Base-by-base conservation (phyloP, 2,888 invertebrate species). In the Congeria kusceri region DNA sequence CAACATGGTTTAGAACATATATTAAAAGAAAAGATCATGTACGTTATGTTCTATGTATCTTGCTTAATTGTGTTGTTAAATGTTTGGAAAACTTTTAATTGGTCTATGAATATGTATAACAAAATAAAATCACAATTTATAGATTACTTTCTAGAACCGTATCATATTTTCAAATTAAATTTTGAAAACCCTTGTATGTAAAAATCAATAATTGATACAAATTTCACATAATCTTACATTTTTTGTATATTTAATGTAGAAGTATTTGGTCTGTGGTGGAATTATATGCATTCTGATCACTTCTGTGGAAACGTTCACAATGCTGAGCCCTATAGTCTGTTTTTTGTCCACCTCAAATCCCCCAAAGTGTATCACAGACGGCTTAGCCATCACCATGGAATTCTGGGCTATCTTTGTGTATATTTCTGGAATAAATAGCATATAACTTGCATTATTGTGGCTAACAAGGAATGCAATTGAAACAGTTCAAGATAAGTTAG, bases 251-350 rank as follows among this genome's bases (percentile, higher is more conserved):
- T 92, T 91, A 32, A 93, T 90, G 67, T 88, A 88, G 86, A 93
- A 93, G 69, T 91, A 90, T 73, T 90, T 91, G 15, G 92, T 92
- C 83, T 93, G 93, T 64, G 93, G 93, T 28, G 93, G 93, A 59
- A 93, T 91, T 57, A 93, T 90, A 76, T 93, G 92, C 88, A 93
- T 89, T 62, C 92, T 84, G 39, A 92, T 87, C 2, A 93, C 91
- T 69, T 93, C 92, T 59, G 91, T 88, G 15, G 92, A 92, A 20
- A 92, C 91, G 85, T 93, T 93, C 9, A 90, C 89, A 57, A 93
- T 87, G 25, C 85, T 84, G 7, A 93, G 83, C 15, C 80, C 67
- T 73, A 87, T 83, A 11, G 82, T 85, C 32, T 89, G 88, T 62
- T 87, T 90, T 78, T 90, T 86, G 47, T 90, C 89, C 32, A 92